Base-by-base conservation (phyloP, 1,140 invertebrate species). In the Dendrolimus kikuchii region DNA sequence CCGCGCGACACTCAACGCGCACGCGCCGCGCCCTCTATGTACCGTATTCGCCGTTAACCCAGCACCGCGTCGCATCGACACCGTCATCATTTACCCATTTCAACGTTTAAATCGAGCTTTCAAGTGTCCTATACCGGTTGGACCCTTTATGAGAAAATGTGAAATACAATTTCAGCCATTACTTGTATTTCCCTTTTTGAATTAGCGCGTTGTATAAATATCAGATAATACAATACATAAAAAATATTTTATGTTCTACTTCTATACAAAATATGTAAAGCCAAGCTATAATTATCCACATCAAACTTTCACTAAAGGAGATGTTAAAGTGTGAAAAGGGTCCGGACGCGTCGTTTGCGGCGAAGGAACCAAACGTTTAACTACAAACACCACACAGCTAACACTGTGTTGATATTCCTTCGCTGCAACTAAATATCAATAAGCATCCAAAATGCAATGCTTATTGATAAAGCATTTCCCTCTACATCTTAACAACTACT, bases 401-500 rank as follows among this genome's bases (percentile, higher is more conserved):
- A 9, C 23, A 46, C 10, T 3, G 10, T 2, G 8, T 40, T 48
- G 38, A 38, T 47, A 57, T 59, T 59, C 57, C 54, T 54, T 59
- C 50, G 53, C 48, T 51, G 41, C 39, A 40, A 39, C 7, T 45
- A 9, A 10, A 57, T 42, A 9, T 8, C 54, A 53, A 47, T 54
- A 51, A 46, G 52, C 45, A 51, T 59, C n/a, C 47, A 49, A 10
- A 42, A 4, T 10, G 4, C 36, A 41, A 53, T 49, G 51, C 44
- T 8, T 48, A 53, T 49, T 51, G 51, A 57, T 57, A 47, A 63
- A 71, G 62, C 66, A 57, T 48, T 49, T 57, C 69, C 71, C 71
- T 68, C 73, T 76, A 78, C 64, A 46, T 55, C 59, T 73, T 62
- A 68, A 60, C 39, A 47, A 51, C 57, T 57, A 66, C 49, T 68